Conservation (phyloP, 1,140 invertebrate species). For the Drosophila repleta region DNA sequence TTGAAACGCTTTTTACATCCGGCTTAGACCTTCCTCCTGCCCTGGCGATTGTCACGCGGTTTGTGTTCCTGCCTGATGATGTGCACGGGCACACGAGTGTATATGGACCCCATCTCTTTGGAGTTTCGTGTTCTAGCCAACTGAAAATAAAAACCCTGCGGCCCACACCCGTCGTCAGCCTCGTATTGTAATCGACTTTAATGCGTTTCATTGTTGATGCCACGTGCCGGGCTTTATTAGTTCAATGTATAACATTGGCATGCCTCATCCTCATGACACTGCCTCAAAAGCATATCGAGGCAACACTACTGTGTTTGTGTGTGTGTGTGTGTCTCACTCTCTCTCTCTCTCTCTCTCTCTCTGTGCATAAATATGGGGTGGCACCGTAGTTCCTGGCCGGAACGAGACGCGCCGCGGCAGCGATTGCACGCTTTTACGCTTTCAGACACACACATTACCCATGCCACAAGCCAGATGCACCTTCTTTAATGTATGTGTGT, state of each 20-base stretch:
- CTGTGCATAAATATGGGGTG: conserved; percentile 11
- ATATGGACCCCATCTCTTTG: neutral
- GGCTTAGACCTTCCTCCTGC: conserved; percentile 6
- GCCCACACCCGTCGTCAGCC: conserved; percentile 38
- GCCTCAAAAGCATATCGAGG: conserved; percentile 32
- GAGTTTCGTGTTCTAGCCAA: conserved; percentile 6
- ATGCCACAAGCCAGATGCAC: conserved; percentile 53
- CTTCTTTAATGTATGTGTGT: conserved; percentile 33
- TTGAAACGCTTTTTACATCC: conserved; percentile 1
- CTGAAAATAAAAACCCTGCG: conserved; percentile 22
- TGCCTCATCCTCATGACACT: conserved; percentile 51
- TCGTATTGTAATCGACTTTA: conserved; percentile 84
- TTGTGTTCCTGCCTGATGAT: conserved; percentile 58
- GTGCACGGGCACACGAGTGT: conserved; percentile 28
- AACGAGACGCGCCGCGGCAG: conserved; percentile 53
- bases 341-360: too few relatives aligned
- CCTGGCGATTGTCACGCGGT: conserved; percentile 38
- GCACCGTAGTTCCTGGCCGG: conserved; percentile 37
- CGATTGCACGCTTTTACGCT: conserved; percentile 84
- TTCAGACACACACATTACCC: conserved; percentile 83
- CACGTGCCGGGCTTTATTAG: conserved; percentile 84
- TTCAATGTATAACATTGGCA: conserved; percentile 80
- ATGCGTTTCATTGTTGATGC: conserved; percentile 84
- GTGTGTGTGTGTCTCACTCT: conserved; percentile 14
- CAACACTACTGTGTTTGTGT: conserved; percentile 37